Evolutionary conservation across 2,888 invertebrate genomes (phyloP), one percentile per base, ranked within the genome.

Genomic region (Ceramica pisi): DNA sequence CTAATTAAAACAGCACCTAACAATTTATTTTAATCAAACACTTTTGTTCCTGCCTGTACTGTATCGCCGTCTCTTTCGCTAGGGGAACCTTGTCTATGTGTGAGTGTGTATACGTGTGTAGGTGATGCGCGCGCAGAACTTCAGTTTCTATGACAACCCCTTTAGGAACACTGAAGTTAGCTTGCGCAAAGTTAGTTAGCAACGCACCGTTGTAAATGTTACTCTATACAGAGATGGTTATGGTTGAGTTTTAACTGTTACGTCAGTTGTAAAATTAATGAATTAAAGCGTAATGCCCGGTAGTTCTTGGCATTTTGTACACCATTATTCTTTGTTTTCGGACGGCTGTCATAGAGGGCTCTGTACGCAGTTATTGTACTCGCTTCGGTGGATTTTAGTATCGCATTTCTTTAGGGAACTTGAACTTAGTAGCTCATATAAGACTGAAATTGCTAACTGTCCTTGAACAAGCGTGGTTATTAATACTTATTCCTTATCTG

Each of bases 111-210:
- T 79, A 68, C 65, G 26, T 88, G 92, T 92, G 92, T 92, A 90
- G 71, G 91, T 88, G 90, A 91, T 95, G 95, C 95, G 96, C 95
- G 95, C 96, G 95, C 95, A 95, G 84, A 90, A 92, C 90, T 93
- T 93, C 92, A 92, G 96, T 95, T 95, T 94, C 96, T 95, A 96
- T 96, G 95, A 95, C 96, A 96, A 96, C 95, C 95, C 94, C 94
- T 92, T 94, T 90, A 93, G 91, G 90, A 92, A 95, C 92, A 95
- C 93, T 92, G 90, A 90, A 91, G 91, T 90, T 91, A 89, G 91
- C 92, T 93, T 92, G 92, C 92, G 94, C 94, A 80, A 85, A 86
- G 85, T 87, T 87, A 83, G 89, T 86, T 88, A 88, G 79, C 62
- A 60, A 19, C 31, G 8, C 35, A 44, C 61, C 46, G 71, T 55